phyloP scores from a whole-genome alignment of 2,797 vertebrate species.

The Phrynocephalus guinanensis region DNA sequence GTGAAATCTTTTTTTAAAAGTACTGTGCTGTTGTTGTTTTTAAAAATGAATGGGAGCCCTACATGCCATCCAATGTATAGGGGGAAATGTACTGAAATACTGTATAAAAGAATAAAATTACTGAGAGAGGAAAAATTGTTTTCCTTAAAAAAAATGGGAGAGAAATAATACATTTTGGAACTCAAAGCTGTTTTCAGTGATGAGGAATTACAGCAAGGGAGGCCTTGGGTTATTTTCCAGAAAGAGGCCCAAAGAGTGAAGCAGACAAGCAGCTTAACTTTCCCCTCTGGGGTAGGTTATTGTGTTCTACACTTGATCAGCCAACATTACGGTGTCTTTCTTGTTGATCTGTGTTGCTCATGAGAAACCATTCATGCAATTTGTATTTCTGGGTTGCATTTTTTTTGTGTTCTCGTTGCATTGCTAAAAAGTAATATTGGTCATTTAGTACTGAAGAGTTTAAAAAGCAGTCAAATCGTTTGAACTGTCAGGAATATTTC shows the following conservation, averaged over 20 bases:
- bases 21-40: neutral
- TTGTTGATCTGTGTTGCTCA: neutral
- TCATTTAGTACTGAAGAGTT: neutral
- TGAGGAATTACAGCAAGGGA: constrained; percentile 18
- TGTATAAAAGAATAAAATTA: constrained; percentile 1
- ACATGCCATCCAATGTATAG: neutral
- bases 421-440: neutral
- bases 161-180: constrained; percentile 3
- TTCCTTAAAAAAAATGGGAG: too few species aligned
- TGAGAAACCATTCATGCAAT: neutral
- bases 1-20: neutral
- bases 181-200: constrained; percentile 40
- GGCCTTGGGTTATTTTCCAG: neutral
- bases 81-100: constrained; percentile 21
- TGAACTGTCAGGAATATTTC: neutral
- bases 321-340: neutral
- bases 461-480: neutral
- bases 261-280: neutral
- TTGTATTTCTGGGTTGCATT: neutral
- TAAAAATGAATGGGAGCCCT: neutral
- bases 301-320: neutral
- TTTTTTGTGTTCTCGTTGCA: neutral
- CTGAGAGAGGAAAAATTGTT: too few species aligned
- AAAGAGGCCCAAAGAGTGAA: neutral
- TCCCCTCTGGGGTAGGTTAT: neutral